Conservation (phyloP, 1,140 invertebrate genomes). For the Drosophila nasuta region DNA sequence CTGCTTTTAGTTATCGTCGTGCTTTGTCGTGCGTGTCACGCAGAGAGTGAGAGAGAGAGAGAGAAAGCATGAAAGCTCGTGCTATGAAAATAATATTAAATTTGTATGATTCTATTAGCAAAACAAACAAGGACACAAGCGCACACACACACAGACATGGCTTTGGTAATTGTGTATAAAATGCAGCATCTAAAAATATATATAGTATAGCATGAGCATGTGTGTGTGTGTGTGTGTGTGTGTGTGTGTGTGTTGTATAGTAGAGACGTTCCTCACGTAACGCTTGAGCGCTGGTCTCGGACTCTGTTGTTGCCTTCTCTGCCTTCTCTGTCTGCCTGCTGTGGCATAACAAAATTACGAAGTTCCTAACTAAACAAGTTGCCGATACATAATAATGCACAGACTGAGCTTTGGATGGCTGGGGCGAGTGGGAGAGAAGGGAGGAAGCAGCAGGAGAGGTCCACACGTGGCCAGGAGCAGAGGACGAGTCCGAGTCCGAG, state of each 20-base stretch:
- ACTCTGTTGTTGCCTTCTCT: slow-evolving; percentile 3
- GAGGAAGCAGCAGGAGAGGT: background rate
- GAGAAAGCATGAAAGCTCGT: background rate
- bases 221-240: slow-evolving; percentile 14
- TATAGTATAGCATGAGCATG: slow-evolving; percentile 20
- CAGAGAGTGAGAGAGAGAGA: background rate
- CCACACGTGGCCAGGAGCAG: background rate
- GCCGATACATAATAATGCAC: slow-evolving; percentile 72
- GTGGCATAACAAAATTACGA: slow-evolving; percentile 73
- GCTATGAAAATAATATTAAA: slow-evolving; percentile 49
- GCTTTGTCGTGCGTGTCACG: slow-evolving; percentile 51
- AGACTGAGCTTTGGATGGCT: background rate
- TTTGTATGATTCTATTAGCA: slow-evolving; percentile 78
- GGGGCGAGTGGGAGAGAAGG: no score
- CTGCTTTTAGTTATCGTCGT: slow-evolving; percentile 9
- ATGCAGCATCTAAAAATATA: slow-evolving; percentile 65
- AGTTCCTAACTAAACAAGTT: slow-evolving; percentile 72
- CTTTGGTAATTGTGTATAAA: slow-evolving; percentile 45
- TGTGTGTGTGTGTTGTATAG: slow-evolving; percentile 13
- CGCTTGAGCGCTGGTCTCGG: slow-evolving; percentile 26
- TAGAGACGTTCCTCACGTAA: slow-evolving; percentile 39
- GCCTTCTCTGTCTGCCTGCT: slow-evolving; percentile 15
- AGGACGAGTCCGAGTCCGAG: background rate
- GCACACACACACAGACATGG: slow-evolving; percentile 37
- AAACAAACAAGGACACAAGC: slow-evolving; percentile 52